Percentiles rank a stretch among this genome's conserved stretches.
phyloP scores from a whole-genome alignment of 2,797 vertebrate species.

The Tenualosa ilisha region DNA sequence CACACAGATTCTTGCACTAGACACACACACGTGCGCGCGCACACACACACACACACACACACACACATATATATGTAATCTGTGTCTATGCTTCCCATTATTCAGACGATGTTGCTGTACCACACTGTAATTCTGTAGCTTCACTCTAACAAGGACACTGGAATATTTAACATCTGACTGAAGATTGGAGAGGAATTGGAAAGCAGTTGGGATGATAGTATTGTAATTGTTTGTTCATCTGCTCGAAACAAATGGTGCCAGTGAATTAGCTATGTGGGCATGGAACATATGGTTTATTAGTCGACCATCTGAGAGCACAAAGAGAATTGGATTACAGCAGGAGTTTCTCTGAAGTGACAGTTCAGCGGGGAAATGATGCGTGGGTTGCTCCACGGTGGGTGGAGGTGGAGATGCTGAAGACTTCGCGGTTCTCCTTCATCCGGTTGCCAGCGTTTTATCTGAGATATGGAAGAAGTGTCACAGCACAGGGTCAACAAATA shows the following conservation, averaged over 20 bases:
- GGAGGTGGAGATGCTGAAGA: not conserved
- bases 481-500: not conserved
- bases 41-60: no score
- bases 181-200: not conserved
- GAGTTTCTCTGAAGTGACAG: not conserved
- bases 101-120: not conserved
- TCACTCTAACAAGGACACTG: not conserved
- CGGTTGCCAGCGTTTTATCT: not conserved
- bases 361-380: not conserved
- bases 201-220: not conserved
- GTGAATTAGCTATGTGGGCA: not conserved
- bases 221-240: conserved; percentile 18
- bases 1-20: no score
- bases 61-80: no score
- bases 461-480: not conserved
- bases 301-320: not conserved
- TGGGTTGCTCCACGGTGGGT: conserved; percentile 6
- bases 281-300: conserved; percentile 17
- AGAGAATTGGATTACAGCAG: not conserved
- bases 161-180: not conserved
- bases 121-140: not conserved
- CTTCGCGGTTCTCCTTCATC: not conserved
- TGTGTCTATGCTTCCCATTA: not conserved
- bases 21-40: no score
- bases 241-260: not conserved